Conservation (phyloP, 2,797 vertebrate genomes). For the Acanthopagrus latus region DNA sequence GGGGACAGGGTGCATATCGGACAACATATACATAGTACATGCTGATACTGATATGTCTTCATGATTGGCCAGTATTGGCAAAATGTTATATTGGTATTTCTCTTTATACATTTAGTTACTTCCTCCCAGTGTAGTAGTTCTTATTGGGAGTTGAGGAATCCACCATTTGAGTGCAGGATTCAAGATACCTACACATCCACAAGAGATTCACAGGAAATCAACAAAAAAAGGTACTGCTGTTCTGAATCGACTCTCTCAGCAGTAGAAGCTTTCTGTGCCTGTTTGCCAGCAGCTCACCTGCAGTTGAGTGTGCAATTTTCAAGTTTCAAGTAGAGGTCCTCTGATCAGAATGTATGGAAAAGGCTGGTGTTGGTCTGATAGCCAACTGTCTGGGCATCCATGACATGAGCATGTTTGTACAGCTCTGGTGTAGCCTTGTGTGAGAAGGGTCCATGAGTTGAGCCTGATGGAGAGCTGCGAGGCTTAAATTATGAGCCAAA, state of each 20-base stretch:
- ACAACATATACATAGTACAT: no score
- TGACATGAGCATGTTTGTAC: conserved; percentile 5
- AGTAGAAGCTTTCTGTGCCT: background rate
- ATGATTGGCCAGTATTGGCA: no score
- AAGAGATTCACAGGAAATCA: background rate
- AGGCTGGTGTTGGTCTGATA: background rate
- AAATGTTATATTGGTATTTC: no score
- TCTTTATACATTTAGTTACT: background rate
- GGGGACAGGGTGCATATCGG: no score
- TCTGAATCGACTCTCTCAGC: background rate
- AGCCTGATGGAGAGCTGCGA: conserved; percentile 19
- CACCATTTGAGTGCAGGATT: background rate
- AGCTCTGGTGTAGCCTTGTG: background rate
- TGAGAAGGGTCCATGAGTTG: conserved; percentile 2
- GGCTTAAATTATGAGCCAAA: conserved; percentile 21
- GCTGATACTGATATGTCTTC: no score
- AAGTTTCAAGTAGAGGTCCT: background rate
- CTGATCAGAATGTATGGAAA: background rate
- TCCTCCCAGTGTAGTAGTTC: background rate
- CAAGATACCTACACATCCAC: background rate
- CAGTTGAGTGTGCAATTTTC: background rate
- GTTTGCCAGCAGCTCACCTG: background rate
- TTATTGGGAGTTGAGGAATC: background rate
- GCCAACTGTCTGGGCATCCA: background rate
- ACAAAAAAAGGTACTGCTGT: background rate